Evolutionary conservation across 1,140 invertebrate species (phyloP).

Genomic region (Solenopsis invicta): DNA sequence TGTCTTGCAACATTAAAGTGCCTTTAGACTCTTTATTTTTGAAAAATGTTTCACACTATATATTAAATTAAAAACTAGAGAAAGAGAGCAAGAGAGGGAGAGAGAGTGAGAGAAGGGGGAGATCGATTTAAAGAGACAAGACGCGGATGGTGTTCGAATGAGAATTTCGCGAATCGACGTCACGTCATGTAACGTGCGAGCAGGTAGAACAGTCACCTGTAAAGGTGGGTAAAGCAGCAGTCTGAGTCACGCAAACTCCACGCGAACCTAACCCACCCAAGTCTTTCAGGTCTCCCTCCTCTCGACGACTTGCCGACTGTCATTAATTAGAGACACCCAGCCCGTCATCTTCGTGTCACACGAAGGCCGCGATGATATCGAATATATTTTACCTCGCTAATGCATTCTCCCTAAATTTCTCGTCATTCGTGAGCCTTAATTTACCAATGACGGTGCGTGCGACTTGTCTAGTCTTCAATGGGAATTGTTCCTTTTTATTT

Average conservation of each 20-base stretch:
- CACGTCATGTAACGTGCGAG: conserved; percentile 51
- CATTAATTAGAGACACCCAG: conserved; percentile 72
- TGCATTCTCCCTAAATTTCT: conserved; percentile 15
- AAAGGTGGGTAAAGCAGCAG: conserved; percentile 53
- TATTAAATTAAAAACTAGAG: not conserved
- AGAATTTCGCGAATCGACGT: conserved; percentile 23
- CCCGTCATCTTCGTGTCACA: conserved; percentile 69
- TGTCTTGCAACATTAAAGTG: not conserved
- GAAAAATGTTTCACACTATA: not conserved
- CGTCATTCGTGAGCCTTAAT: conserved; percentile 1
- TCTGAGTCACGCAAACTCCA: conserved; percentile 71
- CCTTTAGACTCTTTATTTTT: not conserved
- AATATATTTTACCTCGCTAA: conserved; percentile 33
- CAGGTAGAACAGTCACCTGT: conserved; percentile 62
- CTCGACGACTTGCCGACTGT: conserved; percentile 45
- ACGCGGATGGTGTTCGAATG: not conserved
- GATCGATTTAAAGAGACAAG: conserved; percentile 6
- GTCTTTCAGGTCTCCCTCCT: conserved; percentile 1
- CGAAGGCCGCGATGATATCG: conserved; percentile 17
- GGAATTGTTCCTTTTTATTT: not conserved
- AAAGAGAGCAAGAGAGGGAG: conserved; percentile 3
- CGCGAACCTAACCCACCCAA: conserved; percentile 37
- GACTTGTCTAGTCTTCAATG: conserved; percentile 18
- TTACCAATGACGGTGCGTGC: not conserved
- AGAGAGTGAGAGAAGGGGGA: not conserved